Evolutionary conservation across 64 coral and sea anemone genomes (phyloP).

Genomic region (Trachythela sp.): DNA sequence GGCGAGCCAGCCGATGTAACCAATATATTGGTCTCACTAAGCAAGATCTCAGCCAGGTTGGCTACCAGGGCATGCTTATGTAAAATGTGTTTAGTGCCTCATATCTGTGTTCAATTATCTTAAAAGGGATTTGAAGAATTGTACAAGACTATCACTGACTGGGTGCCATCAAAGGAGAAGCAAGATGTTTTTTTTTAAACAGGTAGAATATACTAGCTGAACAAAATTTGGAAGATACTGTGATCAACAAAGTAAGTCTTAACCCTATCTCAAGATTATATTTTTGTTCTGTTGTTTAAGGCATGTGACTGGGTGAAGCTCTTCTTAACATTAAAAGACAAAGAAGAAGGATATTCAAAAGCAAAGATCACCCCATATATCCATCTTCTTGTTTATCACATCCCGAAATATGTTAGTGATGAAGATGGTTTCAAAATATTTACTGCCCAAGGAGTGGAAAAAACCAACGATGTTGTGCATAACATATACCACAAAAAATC

Average conservation of each 20-base stretch:
- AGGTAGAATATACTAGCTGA: not conserved
- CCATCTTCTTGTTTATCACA: slow-evolving; percentile 21
- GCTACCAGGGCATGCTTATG: too few species aligned
- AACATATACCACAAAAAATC: slow-evolving; percentile 24
- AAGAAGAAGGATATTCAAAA: slow-evolving; percentile 40
- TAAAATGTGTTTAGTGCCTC: not conserved
- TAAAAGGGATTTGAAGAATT: not conserved
- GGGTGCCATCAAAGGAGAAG: not conserved
- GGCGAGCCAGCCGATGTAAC: too few species aligned
- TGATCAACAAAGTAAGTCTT: too few species aligned
- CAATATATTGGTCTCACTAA: too few species aligned
- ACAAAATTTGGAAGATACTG: not conserved
- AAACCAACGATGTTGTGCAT: slow-evolving; percentile 34
- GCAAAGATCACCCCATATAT: slow-evolving; percentile 25
- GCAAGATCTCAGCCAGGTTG: too few species aligned
- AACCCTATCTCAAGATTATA: too few species aligned
- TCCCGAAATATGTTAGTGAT: slow-evolving; percentile 28
- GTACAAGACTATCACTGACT: not conserved
- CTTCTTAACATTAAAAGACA: slow-evolving; percentile 5
- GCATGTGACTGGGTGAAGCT: slow-evolving; percentile 18
- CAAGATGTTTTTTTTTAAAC: not conserved
- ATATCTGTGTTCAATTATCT: not conserved
- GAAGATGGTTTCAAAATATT: slow-evolving; percentile 38
- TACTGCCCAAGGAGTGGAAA: slow-evolving; percentile 50
- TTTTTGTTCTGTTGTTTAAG: not conserved